Evolutionary conservation across 1,140 invertebrate genomes (phyloP), one percentile per base, ranked within the genome.

Genomic region (Hylaeus volcanicus): DNA sequence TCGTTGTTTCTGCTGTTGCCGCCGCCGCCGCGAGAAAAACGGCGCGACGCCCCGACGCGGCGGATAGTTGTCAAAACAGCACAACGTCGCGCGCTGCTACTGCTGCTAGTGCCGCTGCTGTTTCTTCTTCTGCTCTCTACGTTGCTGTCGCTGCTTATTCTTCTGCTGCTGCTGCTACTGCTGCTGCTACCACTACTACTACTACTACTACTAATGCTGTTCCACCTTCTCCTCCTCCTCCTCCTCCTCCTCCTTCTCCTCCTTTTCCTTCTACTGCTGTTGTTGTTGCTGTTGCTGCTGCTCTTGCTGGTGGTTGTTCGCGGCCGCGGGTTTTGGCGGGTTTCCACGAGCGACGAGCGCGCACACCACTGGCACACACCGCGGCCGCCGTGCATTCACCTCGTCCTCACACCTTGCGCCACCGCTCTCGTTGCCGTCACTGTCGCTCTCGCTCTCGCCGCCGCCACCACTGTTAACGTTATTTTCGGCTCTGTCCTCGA

Each of bases 381-480:
- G 86, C 86, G 86, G 84, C 85, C 89, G 89, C 87, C 89, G 89
- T 90, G 88, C 89, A 90, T 91, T 91, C 90, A 89, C 90, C 89
- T 90, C 90, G 79, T 86, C 87, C 83, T 87, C 86, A 77, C 86
- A 85, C 81, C 75, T 80, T 84, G 86, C 84, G 86, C 85, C 87
- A 85, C 75, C 58, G 89, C 81, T 84, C 84, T 79, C 83, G 87
- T 82, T 81, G 86, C 84, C 84, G 78, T 88, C 82, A 53, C 74
- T 70, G 58, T 66, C 45, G 53, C 68, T 65, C 58, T 78, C 53
- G 65, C 45, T 58, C 39, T 26, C 63, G 64, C 26, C 53, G 65
- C 45, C 66, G 48, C 41, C 63, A 70, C 26, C 61, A 55, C 60
- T 79, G 58, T 78, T n/a, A 53, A 65, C 5, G 61, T 78, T 61